A percentile compares a stretch with the other conserved stretches of the same genome.
These are phyloP conservation scores for Physocephala rufipes DNA, from an alignment of 2,888 invertebrate genomes.

Conservation along the genomic window DNA sequence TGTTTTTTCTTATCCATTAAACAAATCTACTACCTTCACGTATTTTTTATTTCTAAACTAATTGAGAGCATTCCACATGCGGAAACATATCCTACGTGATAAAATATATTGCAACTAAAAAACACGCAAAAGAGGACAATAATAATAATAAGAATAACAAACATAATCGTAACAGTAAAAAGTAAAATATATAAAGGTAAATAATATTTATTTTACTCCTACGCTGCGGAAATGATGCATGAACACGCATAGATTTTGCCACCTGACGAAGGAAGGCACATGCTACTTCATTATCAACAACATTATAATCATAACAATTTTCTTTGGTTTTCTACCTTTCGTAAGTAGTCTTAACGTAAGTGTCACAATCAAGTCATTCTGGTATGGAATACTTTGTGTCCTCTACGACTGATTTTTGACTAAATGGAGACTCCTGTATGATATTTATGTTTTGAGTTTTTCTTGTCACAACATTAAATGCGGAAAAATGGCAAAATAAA, in stretches of 20 bases:
- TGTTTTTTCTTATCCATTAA: too few relatives aligned
- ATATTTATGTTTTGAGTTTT: conserved; percentile 18
- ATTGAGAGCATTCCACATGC: too few relatives aligned
- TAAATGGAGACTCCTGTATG: conserved; percentile 21
- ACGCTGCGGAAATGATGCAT: background rate
- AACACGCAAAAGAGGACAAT: conserved; percentile 42
- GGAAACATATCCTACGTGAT: too few relatives aligned
- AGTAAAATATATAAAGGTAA: conserved; percentile 42
- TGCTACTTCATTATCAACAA: too few relatives aligned
- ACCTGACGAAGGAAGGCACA: background rate
- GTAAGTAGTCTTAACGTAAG: background rate
- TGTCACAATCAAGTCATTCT: background rate
- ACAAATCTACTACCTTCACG: too few relatives aligned
- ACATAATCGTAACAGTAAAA: conserved; percentile 18
- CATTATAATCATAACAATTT: background rate
- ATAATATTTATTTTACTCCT: conserved; percentile 5
- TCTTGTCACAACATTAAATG: background rate
- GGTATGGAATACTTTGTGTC: background rate
- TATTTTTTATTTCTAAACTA: too few relatives aligned
- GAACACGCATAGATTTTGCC: conserved; percentile 1
- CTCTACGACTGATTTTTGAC: conserved; percentile 13
- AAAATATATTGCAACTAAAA: background rate
- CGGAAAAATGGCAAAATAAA: background rate
- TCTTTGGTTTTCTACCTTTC: background rate
- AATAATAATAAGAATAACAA: conserved; percentile 31